Base-by-base conservation (phyloP, 2,888 invertebrate species). In the Diadegma fenestrale region DNA sequence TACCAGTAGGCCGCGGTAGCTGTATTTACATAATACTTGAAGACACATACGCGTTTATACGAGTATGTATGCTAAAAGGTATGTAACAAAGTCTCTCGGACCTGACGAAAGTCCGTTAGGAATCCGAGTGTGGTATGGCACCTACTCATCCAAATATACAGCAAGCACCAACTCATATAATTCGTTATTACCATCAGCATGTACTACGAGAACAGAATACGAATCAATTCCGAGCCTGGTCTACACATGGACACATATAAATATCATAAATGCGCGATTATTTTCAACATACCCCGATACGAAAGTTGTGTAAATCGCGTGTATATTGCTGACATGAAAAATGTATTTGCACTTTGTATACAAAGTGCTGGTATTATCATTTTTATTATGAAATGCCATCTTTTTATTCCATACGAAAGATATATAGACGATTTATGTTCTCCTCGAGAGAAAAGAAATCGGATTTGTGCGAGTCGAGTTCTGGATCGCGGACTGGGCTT, bases 171-270 rank as follows among this genome's bases (percentile, higher is more conserved):
- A 80, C 91, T 89, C 90, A 86, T 88, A 88, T 92, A 91, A 92
- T 92, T 92, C 92, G 91, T 92, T 91, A 91, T 92, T 90, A 90
- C 90, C 88, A 82, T 85, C 85, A 86, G 83, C 87, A 86, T 87
- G 86, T 86, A 81, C 63, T 48, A 82, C 90, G 86, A 86, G 76
- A 76, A 86, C 86, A 87, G 91, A 92, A 92, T 92, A 90, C 89
- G 88, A 87, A 87, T 73, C 81, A 78, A 89, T 87, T 85, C 88
- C 61, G 66, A 82, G 86, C 81, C 22, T 45, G n/a, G n/a, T n/a
- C 19, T n/a, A 30, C 26, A 48, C 19, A 58, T 8, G 58, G n/a
- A n/a, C n/a, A n/a, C 30, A 61, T 41, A 22, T 68, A 19, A 63
- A 64, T 4, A 45, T 64, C 33, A 8, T 22, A 45, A 48, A 37